These are phyloP conservation scores for Lophius piscatorius DNA, from an alignment of 2,113 vertebrate genomes.

Conservation along the genomic window DNA sequence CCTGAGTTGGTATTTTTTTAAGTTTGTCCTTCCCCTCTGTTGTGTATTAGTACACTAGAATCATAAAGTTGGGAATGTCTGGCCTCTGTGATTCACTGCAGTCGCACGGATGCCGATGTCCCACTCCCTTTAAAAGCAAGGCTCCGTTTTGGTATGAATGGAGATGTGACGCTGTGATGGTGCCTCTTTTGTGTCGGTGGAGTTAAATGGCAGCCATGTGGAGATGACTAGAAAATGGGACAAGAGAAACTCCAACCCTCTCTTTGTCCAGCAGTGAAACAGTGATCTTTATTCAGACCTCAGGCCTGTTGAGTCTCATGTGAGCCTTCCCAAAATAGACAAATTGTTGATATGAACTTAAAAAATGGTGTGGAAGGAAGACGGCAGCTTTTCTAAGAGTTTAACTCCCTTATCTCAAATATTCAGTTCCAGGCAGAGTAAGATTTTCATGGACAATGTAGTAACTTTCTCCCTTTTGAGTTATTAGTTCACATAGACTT, in stretches of 20 bases:
- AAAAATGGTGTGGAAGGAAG: slow-evolving; percentile 48
- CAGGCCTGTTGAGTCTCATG: slow-evolving; percentile 72
- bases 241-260: slow-evolving; percentile 59
- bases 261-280: slow-evolving; percentile 72
- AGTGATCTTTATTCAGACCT: slow-evolving; percentile 74
- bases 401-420: slow-evolving; percentile 13
- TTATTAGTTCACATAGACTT: too few species aligned
- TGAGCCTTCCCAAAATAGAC: slow-evolving; percentile 77
- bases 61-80: slow-evolving; percentile 3
- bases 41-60: slow-evolving; percentile 15
- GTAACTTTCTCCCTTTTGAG: too few species aligned
- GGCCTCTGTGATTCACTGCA: slow-evolving; percentile 32
- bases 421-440: not conserved
- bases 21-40: slow-evolving; percentile 7
- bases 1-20: slow-evolving; percentile 25
- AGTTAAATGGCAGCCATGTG: slow-evolving; percentile 75
- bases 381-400: slow-evolving; percentile 14
- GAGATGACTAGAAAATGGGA: slow-evolving; percentile 65
- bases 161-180: slow-evolving; percentile 60
- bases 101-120: slow-evolving; percentile 28
- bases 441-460: slow-evolving; percentile 1
- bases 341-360: slow-evolving; percentile 65
- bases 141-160: slow-evolving; percentile 70
- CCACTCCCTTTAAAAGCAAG: slow-evolving; percentile 39
- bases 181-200: slow-evolving; percentile 67